Evolutionary conservation across 37 sponge, comb jelly and placozoan species (phyloP).

Genomic region (Bolinopsis microptera): DNA sequence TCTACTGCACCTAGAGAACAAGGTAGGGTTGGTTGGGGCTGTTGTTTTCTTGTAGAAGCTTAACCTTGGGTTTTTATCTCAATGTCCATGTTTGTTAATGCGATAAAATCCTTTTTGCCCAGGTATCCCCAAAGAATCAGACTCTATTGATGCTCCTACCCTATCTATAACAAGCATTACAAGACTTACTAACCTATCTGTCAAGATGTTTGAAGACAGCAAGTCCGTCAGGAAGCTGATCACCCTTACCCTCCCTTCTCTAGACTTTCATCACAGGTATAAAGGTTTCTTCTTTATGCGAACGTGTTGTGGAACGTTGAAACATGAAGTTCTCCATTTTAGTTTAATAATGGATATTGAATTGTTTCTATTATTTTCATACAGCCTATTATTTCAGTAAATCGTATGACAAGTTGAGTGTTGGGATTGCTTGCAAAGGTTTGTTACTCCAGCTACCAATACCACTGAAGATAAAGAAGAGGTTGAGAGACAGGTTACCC

Average conservation of each 20-base stretch:
- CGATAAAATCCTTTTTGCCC: too few relatives aligned
- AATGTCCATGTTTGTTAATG: too few relatives aligned
- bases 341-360: background rate
- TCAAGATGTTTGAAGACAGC: constrained; percentile 50
- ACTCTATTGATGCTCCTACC: background rate
- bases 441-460: constrained; percentile 16
- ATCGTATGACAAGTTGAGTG: background rate
- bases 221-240: constrained; percentile 16
- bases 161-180: background rate
- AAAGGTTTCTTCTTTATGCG: too few relatives aligned
- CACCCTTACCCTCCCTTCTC: background rate
- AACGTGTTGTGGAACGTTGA: too few relatives aligned
- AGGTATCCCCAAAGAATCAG: background rate
- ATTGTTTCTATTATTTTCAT: background rate
- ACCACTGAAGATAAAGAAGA: constrained; percentile 53
- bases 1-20: background rate
- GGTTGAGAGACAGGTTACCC: background rate
- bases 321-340: background rate
- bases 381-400: constrained; percentile 17
- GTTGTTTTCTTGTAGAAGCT: too few relatives aligned
- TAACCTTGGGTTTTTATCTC: too few relatives aligned
- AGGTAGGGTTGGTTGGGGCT: too few relatives aligned
- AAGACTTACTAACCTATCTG: background rate
- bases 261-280: constrained; percentile 32
- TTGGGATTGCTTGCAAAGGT: background rate